Conservation (phyloP, 2,888 invertebrate species). For the Criorhina ranunculi region DNA sequence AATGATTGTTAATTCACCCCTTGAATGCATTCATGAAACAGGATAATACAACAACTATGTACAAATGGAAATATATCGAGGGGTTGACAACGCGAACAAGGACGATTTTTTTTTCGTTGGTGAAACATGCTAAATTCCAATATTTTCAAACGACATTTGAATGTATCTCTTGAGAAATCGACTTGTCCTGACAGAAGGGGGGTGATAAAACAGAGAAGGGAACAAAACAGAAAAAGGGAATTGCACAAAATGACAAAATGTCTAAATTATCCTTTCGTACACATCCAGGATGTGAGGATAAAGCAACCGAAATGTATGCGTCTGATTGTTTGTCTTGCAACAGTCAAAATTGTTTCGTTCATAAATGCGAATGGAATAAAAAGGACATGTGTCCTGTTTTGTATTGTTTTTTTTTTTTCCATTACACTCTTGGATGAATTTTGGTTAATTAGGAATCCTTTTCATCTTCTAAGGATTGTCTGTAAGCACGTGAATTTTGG, state of each 20-base stretch:
- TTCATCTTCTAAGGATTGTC: too few relatives aligned
- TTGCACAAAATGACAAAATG: slow-evolving; percentile 71
- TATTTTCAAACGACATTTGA: slow-evolving; percentile 58
- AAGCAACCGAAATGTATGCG: slow-evolving; percentile 19
- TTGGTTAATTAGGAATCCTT: too few relatives aligned
- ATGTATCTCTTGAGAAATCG: slow-evolving; percentile 71
- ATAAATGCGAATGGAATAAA: slow-evolving; percentile 14
- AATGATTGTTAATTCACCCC: slow-evolving; percentile 75
- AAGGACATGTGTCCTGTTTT: slow-evolving; percentile 65
- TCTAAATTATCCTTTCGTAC: slow-evolving; percentile 69
- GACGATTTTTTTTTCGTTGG: slow-evolving; percentile 19
- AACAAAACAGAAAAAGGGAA: slow-evolving; percentile 30
- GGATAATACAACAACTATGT: slow-evolving; percentile 3
- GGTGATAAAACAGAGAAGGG: slow-evolving; percentile 15
- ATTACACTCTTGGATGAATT: not conserved
- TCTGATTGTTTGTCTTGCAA: slow-evolving; percentile 50
- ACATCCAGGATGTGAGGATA: slow-evolving; percentile 17
- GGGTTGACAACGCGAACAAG: slow-evolving; percentile 61
- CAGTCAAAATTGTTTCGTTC: slow-evolving; percentile 50
- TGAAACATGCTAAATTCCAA: slow-evolving; percentile 53
- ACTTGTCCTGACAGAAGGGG: not conserved
- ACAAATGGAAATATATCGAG: slow-evolving; percentile 57
- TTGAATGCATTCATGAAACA: slow-evolving; percentile 44
- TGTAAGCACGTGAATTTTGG: not conserved
- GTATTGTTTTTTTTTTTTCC: slow-evolving; percentile 26